Percentiles rank a stretch among this genome's conserved stretches.
Conservation (phyloP, 2,797 vertebrate genomes). For the Parotocinclus haroldoi region DNA sequence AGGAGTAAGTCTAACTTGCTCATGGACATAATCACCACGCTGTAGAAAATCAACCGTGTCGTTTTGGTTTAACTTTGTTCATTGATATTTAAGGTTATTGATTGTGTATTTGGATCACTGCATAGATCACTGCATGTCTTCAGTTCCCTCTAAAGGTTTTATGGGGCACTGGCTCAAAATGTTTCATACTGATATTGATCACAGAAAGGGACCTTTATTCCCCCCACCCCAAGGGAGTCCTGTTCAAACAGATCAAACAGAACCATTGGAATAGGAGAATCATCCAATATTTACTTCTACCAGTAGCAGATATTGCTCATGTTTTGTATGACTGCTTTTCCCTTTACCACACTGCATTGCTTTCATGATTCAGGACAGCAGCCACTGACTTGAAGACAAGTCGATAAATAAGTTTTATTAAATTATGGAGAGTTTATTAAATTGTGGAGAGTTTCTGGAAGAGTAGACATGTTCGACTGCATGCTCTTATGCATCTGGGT, state of each 20-base stretch:
- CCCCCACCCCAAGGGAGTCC: slow-evolving; percentile 2
- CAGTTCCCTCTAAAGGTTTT: not conserved
- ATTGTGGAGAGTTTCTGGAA: too few relatives aligned
- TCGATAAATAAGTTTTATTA: slow-evolving; percentile 43
- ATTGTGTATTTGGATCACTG: too few relatives aligned
- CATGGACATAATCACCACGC: not conserved
- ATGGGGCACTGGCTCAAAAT: not conserved
- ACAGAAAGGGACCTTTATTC: not conserved
- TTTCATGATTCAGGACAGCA: slow-evolving; percentile 50
- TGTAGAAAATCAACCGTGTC: too few relatives aligned
- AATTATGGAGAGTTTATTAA: slow-evolving; percentile 25
- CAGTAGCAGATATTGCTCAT: slow-evolving; percentile 11
- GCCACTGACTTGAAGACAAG: too few relatives aligned
- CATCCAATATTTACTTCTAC: slow-evolving; percentile 9
- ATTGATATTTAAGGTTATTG: too few relatives aligned
- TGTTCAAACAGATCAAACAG: not conserved
- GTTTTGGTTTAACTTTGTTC: too few relatives aligned
- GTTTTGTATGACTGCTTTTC: slow-evolving; percentile 49
- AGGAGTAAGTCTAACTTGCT: slow-evolving; percentile 75
- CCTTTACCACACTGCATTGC: slow-evolving; percentile 53
- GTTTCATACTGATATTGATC: not conserved
- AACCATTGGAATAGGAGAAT: slow-evolving; percentile 2
- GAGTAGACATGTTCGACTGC: slow-evolving; percentile 47
- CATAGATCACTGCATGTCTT: not conserved
- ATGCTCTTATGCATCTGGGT: not conserved